phyloP scores from a whole-genome alignment of 2,888 invertebrate genomes.

The Drosophila quinaria region DNA sequence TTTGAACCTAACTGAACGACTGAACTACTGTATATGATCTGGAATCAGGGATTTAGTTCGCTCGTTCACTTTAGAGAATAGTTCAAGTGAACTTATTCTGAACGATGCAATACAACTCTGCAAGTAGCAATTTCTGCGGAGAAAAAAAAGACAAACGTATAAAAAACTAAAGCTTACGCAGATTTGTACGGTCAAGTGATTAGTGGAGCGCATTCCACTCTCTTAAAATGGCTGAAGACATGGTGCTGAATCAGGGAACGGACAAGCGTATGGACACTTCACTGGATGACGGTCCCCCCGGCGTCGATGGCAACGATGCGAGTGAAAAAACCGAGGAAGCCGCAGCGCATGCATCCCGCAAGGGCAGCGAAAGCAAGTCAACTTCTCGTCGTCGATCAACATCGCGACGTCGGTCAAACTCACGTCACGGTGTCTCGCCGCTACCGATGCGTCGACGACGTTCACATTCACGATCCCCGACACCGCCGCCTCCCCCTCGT shows the following conservation, averaged over 20 bases:
- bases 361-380: slow-evolving; percentile 58
- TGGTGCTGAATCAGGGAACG: slow-evolving; percentile 74
- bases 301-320: slow-evolving; percentile 79
- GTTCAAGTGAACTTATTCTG: not conserved
- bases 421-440: slow-evolving; percentile 70
- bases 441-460: slow-evolving; percentile 80
- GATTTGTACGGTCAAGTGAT: slow-evolving; percentile 13
- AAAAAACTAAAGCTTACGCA: slow-evolving; percentile 20
- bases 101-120: not conserved
- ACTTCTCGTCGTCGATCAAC: slow-evolving; percentile 64
- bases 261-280: slow-evolving; percentile 80
- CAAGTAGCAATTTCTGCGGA: slow-evolving; percentile 20
- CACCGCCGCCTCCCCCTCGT: slow-evolving; percentile 72
- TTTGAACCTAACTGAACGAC: not conserved
- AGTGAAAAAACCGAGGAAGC: slow-evolving; percentile 62
- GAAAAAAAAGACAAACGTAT: slow-evolving; percentile 53
- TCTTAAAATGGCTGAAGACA: slow-evolving; percentile 83
- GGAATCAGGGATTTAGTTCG: not conserved
- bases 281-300: slow-evolving; percentile 83
- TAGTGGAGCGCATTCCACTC: slow-evolving; percentile 41
- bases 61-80: not conserved
- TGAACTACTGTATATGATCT: not conserved
- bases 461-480: slow-evolving; percentile 82
- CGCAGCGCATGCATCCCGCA: slow-evolving; percentile 36
- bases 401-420: slow-evolving; percentile 75